Evolutionary conservation across 1,140 invertebrate genomes (phyloP).

Genomic region (Zeugodacus cucurbitae): DNA sequence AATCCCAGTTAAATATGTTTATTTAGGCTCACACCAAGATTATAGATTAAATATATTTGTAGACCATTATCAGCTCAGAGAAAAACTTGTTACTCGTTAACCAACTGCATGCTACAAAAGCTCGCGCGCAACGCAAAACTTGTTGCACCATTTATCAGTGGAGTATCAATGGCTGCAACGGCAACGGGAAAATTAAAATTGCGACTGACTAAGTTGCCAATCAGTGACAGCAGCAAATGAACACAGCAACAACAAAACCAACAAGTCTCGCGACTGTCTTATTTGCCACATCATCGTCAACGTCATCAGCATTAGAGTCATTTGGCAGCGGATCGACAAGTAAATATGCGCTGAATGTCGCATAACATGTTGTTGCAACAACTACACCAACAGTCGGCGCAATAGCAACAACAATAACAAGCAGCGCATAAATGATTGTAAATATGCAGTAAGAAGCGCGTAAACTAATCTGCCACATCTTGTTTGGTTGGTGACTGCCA

Average conservation of each 20-base stretch:
- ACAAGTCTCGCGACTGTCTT: neutral
- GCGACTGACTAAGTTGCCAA: conserved; percentile 24
- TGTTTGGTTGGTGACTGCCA: conserved; percentile 28
- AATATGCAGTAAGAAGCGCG: neutral
- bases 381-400: neutral
- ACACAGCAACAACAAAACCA: neutral
- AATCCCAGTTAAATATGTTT: neutral
- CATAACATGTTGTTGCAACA: neutral
- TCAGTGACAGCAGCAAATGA: neutral
- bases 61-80: neutral
- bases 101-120: neutral
- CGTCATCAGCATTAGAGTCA: conserved; percentile 23
- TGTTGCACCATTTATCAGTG: conserved; percentile 18
- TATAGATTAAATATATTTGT: conserved; percentile 17
- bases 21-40: conserved; percentile 6
- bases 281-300: conserved; percentile 26
- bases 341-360: conserved; percentile 3
- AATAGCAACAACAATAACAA: neutral
- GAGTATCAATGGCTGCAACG: neutral
- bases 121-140: neutral
- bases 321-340: conserved; percentile 27
- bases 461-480: conserved; percentile 35
- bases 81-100: neutral
- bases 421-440: neutral
- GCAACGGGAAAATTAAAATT: conserved; percentile 12